phyloP scores from a whole-genome alignment of 1,140 invertebrate genomes.

The Palaemon carinicauda region DNA sequence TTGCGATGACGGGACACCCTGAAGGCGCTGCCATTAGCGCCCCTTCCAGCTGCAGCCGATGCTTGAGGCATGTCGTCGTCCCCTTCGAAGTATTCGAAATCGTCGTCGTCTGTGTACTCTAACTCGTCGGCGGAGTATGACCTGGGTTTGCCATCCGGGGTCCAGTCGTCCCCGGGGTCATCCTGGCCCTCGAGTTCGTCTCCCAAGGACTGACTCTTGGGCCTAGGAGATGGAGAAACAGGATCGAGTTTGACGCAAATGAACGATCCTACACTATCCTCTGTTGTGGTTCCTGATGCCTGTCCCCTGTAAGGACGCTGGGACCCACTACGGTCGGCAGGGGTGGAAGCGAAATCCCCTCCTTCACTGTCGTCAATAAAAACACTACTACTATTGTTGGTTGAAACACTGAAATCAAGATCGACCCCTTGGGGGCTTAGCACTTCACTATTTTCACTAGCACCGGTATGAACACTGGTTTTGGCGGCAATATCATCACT shows the following conservation, averaged over 20 bases:
- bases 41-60: constrained; percentile 65
- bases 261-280: constrained; percentile 30
- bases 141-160: constrained; percentile 18
- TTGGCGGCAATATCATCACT: not conserved
- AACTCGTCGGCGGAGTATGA: constrained; percentile 44
- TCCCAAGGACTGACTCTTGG: constrained; percentile 34
- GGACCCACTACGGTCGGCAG: not conserved
- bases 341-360: not conserved
- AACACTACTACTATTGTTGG: not conserved
- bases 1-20: constrained; percentile 66
- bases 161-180: constrained; percentile 14
- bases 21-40: constrained; percentile 64
- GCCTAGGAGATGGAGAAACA: not conserved
- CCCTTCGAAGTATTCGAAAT: constrained; percentile 24
- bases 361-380: constrained; percentile 4
- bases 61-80: constrained; percentile 61
- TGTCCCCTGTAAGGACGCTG: not conserved
- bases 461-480: not conserved
- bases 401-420: constrained; percentile 25
- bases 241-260: constrained; percentile 35
- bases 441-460: not conserved
- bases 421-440: constrained; percentile 27
- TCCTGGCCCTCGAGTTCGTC: constrained; percentile 24
- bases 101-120: constrained; percentile 20
- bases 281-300: not conserved